Base-by-base conservation (phyloP, 2,797 vertebrate genomes). In the Anabacerthia variegaticeps region DNA sequence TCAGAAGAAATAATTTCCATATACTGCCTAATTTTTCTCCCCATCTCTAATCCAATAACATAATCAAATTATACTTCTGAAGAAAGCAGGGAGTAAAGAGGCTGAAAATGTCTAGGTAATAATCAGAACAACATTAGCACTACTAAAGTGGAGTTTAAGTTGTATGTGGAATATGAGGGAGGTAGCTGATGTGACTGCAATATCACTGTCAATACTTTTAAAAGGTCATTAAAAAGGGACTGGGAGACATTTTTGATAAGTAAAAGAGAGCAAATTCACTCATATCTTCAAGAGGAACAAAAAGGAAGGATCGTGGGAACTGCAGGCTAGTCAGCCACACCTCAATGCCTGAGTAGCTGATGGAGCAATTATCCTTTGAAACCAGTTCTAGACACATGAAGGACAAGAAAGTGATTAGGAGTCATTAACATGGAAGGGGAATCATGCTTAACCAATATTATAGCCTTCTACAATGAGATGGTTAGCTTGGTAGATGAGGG, bases 261-360 rank as follows among this genome's bases (percentile, higher is more conserved):
- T 44, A 9, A 6, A 59, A 63, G 32, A 68, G 4, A 44, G 9
- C 6, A 79, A 84, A 49, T 51, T 55, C 41, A 56, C 10, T 65
- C 28, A 12, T 46, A 12, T 22, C 10, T 67, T 79, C 49, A 59
- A 56, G 58, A 82, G 36, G 10, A 49, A 59, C 11, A 49, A 68
- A 48, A 48, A 79, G 61, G 21, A 21, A 80, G 8, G 28, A 72
- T 46, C n/a, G 23, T 7, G n/a, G 3, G 18, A 77, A 34, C n/a
- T 24, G n/a, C 1, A 3, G 20, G 9, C 41, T 51, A 48, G 21
- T 56, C 67, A 82, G 22, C 8, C 10, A n/a, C 18, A 62, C 5
- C 6, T 56, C 34, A 76, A 4, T 52, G 6, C 3, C 22, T 16
- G 23, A 0, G 0, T 22, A 83, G 4, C 1, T n/a, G n/a, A 59